Conservation (phyloP, 2,113 vertebrate species). For the Cinclus cinclus region DNA sequence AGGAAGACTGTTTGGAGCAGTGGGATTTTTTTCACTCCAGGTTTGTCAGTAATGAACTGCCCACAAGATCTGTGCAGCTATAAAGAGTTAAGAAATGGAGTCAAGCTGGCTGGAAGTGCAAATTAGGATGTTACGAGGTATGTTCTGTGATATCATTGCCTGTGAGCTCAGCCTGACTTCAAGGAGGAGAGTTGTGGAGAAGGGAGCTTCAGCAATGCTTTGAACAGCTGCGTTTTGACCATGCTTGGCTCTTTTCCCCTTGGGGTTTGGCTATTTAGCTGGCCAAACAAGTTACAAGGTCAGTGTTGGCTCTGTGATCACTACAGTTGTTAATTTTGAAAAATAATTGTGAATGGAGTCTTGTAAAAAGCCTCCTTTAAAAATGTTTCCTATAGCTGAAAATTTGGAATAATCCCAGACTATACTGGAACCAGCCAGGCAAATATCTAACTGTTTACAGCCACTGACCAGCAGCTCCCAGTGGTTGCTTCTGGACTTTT, state of each 20-base stretch:
- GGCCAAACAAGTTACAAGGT: not conserved
- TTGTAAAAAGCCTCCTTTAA: not conserved
- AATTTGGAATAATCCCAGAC: not conserved
- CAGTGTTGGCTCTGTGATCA: not conserved
- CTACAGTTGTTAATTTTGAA: constrained; percentile 25
- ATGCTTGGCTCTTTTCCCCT: not conserved
- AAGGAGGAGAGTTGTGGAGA: not conserved
- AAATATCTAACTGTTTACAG: not conserved
- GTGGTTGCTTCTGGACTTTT: not conserved
- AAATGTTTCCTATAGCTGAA: not conserved
- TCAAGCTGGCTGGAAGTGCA: not conserved
- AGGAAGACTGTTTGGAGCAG: constrained; percentile 7
- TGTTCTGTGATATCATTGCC: not conserved
- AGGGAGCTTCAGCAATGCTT: not conserved
- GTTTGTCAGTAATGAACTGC: not conserved
- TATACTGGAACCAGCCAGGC: not conserved
- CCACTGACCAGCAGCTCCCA: not conserved
- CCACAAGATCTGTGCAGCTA: not conserved
- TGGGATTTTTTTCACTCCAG: not conserved
- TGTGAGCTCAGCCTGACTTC: not conserved
- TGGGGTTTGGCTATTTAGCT: not conserved
- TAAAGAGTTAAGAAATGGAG: not conserved
- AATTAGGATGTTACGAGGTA: not conserved
- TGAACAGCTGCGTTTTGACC: not conserved
- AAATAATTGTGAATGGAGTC: constrained; percentile 12